These are phyloP conservation scores for Euzetes globulus DNA, from an alignment of 2,888 invertebrate genomes.

Conservation along the genomic window DNA sequence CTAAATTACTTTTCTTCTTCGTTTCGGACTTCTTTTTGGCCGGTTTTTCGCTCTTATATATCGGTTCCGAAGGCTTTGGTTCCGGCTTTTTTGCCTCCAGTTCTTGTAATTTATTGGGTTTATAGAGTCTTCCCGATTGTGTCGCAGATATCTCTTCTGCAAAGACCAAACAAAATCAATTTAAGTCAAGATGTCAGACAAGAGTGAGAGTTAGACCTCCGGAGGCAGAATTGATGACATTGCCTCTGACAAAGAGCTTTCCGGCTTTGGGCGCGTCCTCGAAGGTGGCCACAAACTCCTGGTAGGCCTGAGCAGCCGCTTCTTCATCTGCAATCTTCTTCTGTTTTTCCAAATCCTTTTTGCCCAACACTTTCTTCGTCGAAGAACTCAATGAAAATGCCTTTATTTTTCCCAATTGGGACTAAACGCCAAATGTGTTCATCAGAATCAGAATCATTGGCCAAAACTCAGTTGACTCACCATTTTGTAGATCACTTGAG, in stretches of 20 bases:
- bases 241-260: constrained; percentile 97
- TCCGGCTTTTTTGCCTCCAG: constrained; percentile 13
- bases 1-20: constrained; percentile 93
- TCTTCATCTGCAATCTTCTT: constrained; percentile 58
- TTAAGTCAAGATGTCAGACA: not conserved
- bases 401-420: constrained; percentile 33
- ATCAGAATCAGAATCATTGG: no score
- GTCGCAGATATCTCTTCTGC: constrained; percentile 71
- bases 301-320: constrained; percentile 62
- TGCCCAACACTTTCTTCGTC: constrained; percentile 55
- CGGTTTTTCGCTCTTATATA: constrained; percentile 32
- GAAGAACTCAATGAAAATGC: constrained; percentile 30
- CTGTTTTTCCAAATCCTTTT: constrained; percentile 67
- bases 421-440: not conserved
- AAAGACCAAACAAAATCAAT: not conserved
- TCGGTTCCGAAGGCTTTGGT: not conserved
- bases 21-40: constrained; percentile 62
- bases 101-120: constrained; percentile 54
- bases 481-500: no score
- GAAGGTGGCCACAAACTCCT: constrained; percentile 95
- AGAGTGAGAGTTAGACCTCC: not conserved
- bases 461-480: no score
- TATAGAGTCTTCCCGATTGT: constrained; percentile 84
- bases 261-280: constrained; percentile 66
- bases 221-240: constrained; percentile 74